Evolutionary conservation across 92 coral and sea anemone species (phyloP).

Genomic region (Paramuricea clavata): DNA sequence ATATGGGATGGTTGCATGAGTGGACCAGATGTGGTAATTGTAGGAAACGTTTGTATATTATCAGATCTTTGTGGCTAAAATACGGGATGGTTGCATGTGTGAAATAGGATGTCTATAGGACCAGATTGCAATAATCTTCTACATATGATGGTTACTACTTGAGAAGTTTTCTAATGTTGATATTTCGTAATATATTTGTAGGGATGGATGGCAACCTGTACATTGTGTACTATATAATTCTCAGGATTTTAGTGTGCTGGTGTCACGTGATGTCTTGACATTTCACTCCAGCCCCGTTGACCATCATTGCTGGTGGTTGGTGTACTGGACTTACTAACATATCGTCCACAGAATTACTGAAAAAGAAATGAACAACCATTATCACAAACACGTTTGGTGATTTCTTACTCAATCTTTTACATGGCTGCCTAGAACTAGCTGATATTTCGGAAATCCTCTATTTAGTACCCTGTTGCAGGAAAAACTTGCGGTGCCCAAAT

Average conservation of each 20-base stretch:
- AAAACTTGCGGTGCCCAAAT: too few relatives aligned
- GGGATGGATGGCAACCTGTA: neutral
- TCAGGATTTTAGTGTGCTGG: neutral
- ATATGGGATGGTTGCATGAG: neutral
- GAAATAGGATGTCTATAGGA: neutral
- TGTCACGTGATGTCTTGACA: slow-evolving; percentile 51
- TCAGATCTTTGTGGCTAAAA: neutral
- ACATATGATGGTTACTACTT: neutral
- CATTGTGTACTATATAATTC: neutral
- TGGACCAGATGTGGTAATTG: neutral
- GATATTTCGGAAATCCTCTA: too few relatives aligned
- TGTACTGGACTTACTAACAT: slow-evolving; percentile 19
- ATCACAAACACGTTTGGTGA: neutral
- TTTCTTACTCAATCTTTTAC: too few relatives aligned
- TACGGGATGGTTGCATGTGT: neutral
- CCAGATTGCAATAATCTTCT: neutral
- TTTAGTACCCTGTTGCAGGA: too few relatives aligned
- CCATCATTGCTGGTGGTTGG: slow-evolving; percentile 12
- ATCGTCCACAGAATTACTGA: slow-evolving; percentile 28
- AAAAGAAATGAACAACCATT: neutral
- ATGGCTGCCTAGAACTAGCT: too few relatives aligned
- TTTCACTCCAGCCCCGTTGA: slow-evolving; percentile 37
- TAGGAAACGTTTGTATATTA: too few relatives aligned
- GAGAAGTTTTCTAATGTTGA: neutral
- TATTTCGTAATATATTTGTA: slow-evolving; percentile 3